Percentiles rank a stretch among this genome's conserved stretches.
phyloP scores from a whole-genome alignment of 2,113 vertebrate species.

The Fulica atra region DNA sequence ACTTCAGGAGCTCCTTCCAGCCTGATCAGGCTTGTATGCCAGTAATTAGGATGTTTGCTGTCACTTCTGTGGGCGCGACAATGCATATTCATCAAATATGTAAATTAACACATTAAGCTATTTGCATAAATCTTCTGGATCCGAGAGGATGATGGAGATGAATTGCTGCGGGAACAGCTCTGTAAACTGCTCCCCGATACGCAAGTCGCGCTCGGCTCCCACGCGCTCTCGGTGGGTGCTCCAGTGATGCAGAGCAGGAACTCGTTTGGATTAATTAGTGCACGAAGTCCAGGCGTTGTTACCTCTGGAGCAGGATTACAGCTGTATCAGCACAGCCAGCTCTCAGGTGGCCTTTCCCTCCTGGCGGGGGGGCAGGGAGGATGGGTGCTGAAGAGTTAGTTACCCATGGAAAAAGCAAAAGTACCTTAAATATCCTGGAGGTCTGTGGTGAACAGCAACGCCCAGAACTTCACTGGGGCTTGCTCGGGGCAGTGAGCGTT shows the following conservation, averaged over 20 bases:
- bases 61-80: background rate
- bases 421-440: accelerated
- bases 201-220: background rate
- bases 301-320: background rate
- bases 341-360: background rate
- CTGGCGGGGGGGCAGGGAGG: background rate
- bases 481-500: background rate
- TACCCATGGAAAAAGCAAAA: background rate
- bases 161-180: background rate
- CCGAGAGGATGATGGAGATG: background rate
- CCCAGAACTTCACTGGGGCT: background rate
- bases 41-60: slow-evolving; percentile 68
- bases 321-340: background rate
- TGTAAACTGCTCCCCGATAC: background rate
- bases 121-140: slow-evolving; percentile 47
- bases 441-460: background rate
- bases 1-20: background rate
- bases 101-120: slow-evolving; percentile 15
- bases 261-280: background rate
- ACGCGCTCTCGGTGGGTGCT: background rate
- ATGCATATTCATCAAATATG: slow-evolving; percentile 63
- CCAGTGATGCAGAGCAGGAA: background rate
- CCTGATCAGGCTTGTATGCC: background rate
- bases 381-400: background rate
- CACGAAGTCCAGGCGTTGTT: background rate